These are phyloP conservation scores for Thryonomys swinderianus DNA, from an alignment of 2,113 vertebrate species.

Conservation along the genomic window DNA sequence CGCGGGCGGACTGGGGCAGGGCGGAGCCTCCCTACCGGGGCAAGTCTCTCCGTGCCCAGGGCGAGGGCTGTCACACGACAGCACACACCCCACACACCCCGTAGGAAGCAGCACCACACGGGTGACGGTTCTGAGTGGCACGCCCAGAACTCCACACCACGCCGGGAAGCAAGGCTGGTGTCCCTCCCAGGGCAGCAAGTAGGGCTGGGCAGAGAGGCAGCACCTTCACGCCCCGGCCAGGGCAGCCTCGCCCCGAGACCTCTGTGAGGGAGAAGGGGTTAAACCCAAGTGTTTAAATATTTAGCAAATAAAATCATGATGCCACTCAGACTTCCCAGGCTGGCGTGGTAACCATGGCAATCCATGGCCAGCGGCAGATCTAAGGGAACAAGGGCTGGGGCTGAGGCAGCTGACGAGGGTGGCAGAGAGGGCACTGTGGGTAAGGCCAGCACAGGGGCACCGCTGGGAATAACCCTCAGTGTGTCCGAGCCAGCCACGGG, in stretches of 20 bases:
- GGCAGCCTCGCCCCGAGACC: background rate
- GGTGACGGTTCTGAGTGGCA: constrained; percentile 10
- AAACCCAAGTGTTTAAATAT: constrained; percentile 64
- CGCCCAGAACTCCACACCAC: background rate
- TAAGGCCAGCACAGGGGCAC: background rate
- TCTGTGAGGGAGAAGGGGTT: constrained; percentile 25
- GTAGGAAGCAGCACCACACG: background rate
- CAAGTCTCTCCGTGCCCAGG: background rate
- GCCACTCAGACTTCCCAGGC: constrained; percentile 19
- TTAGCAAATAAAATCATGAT: constrained; percentile 66
- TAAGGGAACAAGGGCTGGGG: background rate
- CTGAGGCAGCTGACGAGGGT: background rate
- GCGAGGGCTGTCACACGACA: background rate
- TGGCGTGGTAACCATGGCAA: constrained; percentile 65
- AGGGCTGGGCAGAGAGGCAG: background rate
- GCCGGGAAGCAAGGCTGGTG: background rate
- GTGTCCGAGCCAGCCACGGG: background rate
- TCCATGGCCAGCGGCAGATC: background rate
- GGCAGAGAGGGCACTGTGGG: background rate
- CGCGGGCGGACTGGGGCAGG: background rate
- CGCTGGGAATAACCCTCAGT: background rate
- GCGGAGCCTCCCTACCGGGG: background rate
- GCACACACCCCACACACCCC: background rate
- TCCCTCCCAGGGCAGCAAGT: background rate
- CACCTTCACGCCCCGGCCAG: background rate